These are phyloP conservation scores for Drosophila pallidifrons DNA, from an alignment of 1,140 invertebrate species.

Conservation along the genomic window DNA sequence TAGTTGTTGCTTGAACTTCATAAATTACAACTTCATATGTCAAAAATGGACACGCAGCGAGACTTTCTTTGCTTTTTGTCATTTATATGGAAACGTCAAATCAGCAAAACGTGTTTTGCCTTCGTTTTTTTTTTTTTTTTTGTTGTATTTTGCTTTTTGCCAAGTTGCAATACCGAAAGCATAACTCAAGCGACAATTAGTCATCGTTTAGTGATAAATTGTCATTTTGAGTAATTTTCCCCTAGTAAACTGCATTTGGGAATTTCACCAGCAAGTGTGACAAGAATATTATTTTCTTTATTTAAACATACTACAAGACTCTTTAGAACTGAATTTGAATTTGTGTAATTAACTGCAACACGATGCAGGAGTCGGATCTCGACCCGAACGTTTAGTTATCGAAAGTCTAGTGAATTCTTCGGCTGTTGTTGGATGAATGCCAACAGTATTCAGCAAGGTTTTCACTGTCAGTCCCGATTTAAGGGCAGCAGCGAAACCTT, in stretches of 20 bases:
- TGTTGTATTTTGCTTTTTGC: background rate
- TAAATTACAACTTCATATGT: slow-evolving; percentile 79
- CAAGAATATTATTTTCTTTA: too few species aligned
- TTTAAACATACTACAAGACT: too few species aligned
- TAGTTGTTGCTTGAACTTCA: slow-evolving; percentile 56
- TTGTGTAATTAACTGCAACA: slow-evolving; percentile 90
- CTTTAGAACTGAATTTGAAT: too few species aligned
- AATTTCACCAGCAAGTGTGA: too few species aligned
- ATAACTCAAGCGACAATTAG: slow-evolving; percentile 37
- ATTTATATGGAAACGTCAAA: slow-evolving; percentile 76
- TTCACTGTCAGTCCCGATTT: slow-evolving; percentile 95
- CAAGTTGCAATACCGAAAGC: background rate
- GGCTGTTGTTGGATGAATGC: slow-evolving; percentile 98
- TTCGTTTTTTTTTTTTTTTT: background rate
- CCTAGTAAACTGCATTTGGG: background rate
- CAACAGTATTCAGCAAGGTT: slow-evolving; percentile 94
- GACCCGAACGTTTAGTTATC: slow-evolving; percentile 92
- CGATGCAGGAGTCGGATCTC: slow-evolving; percentile 93
- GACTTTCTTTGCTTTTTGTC: slow-evolving; percentile 26
- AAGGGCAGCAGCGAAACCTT: slow-evolving; percentile 95
- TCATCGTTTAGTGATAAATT: slow-evolving; percentile 46
- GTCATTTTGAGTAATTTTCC: slow-evolving; percentile 27
- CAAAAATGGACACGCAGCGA: slow-evolving; percentile 53
- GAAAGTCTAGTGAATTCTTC: slow-evolving; percentile 94
- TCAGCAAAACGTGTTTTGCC: slow-evolving; percentile 55